phyloP scores from a whole-genome alignment of 92 coral and sea anemone species.

The Bergia puertoricense region DNA sequence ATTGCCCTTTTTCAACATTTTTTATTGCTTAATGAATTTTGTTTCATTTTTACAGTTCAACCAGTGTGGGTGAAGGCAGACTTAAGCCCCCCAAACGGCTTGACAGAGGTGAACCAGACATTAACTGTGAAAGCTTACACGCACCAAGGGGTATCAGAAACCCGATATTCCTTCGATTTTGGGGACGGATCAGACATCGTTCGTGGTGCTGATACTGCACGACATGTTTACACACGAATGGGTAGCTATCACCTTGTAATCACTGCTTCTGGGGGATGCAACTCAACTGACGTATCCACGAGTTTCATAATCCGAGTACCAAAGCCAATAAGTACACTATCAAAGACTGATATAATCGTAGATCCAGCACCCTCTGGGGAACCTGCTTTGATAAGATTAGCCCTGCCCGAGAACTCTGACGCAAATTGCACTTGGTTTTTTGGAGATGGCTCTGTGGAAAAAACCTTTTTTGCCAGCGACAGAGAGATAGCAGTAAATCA shows the following conservation, averaged over 20 bases:
- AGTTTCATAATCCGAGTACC: conserved; percentile 13
- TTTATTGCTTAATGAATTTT: not conserved
- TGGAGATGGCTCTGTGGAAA: conserved; percentile 44
- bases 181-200: conserved; percentile 53
- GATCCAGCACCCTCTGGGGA: conserved; percentile 13
- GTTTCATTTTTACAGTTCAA: not conserved
- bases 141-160: conserved; percentile 34
- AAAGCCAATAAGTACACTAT: conserved; percentile 7
- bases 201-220: conserved; percentile 28
- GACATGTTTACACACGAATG: conserved; percentile 44
- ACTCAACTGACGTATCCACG: conserved; percentile 5
- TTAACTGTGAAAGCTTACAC: conserved; percentile 38
- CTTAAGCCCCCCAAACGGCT: conserved; percentile 42
- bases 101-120: conserved; percentile 57
- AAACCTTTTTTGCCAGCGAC: not conserved
- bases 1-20: too few relatives aligned
- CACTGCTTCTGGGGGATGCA: conserved; percentile 42
- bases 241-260: conserved; percentile 37
- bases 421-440: conserved; percentile 45
- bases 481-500: conserved; percentile 35
- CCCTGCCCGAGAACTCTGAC: conserved; percentile 10
- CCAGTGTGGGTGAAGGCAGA: conserved; percentile 19
- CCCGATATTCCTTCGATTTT: conserved; percentile 56
- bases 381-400: conserved; percentile 18
- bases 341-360: conserved; percentile 8